These are phyloP conservation scores for Drosophila subsilvestris DNA, from an alignment of 2,888 invertebrate genomes.

Conservation along the genomic window DNA sequence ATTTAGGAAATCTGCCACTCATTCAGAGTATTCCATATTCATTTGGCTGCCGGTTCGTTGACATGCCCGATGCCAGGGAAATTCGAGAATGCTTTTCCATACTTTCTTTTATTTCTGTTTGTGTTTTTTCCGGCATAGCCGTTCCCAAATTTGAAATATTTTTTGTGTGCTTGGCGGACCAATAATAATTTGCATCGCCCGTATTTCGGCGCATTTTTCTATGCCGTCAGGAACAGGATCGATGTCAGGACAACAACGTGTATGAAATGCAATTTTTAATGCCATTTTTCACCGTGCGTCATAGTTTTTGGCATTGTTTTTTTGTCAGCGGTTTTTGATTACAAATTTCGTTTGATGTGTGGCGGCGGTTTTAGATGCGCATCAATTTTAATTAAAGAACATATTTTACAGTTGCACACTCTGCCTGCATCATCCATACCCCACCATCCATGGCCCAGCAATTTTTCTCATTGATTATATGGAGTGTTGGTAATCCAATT, in stretches of 20 bases:
- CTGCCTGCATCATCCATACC: no score
- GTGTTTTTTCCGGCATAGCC: conserved; percentile 24
- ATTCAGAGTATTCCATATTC: conserved; percentile 69
- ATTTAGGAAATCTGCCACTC: conserved; percentile 64
- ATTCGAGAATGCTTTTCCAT: conserved; percentile 31
- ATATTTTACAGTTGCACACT: not conserved
- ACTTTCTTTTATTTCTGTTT: conserved; percentile 37
- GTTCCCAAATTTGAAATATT: conserved; percentile 38
- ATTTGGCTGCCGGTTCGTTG: conserved; percentile 72
- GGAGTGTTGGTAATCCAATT: conserved; percentile 44
- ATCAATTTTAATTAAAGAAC: conserved; percentile 64
- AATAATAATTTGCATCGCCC: conserved; percentile 78
- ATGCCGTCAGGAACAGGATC: conserved; percentile 41
- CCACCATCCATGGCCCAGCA: not conserved
- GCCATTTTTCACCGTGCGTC: conserved; percentile 36
- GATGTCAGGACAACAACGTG: conserved; percentile 9
- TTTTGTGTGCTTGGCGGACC: conserved; percentile 62
- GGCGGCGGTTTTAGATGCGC: conserved; percentile 18
- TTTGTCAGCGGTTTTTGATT: conserved; percentile 25
- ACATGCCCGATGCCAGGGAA: conserved; percentile 51
- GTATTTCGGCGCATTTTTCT: conserved; percentile 52
- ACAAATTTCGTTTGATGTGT: conserved; percentile 15
- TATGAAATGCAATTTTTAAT: conserved; percentile 56
- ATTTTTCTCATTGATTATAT: conserved; percentile 14
- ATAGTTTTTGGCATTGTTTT: conserved; percentile 12